Conservation (phyloP, 2,797 vertebrate genomes). For the Artibeus jamaicensis region DNA sequence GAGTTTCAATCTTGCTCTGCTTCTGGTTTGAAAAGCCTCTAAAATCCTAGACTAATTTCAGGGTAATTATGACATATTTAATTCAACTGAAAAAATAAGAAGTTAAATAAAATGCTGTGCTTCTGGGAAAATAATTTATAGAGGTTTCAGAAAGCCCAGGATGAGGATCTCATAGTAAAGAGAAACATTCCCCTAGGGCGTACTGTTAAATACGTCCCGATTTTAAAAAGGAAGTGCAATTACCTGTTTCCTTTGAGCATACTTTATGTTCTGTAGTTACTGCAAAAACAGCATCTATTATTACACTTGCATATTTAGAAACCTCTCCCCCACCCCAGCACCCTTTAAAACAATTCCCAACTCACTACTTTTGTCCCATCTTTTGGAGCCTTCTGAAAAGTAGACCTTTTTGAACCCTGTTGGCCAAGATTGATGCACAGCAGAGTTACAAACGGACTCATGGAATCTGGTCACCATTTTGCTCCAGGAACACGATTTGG, state of each 20-base stretch:
- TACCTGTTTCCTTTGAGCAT: not conserved
- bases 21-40: not conserved
- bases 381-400: not conserved
- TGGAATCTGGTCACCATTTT: not conserved
- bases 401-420: not conserved
- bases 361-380: not conserved
- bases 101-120: not conserved
- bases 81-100: not conserved
- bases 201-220: not conserved
- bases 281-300: not conserved
- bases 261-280: not conserved
- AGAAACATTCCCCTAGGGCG: not conserved
- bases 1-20: not conserved
- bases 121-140: not conserved
- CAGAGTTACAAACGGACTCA: not conserved
- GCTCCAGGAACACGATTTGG: not conserved
- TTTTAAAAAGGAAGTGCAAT: not conserved
- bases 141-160: not conserved
- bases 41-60: not conserved
- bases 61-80: not conserved
- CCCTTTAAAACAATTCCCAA: not conserved
- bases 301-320: not conserved
- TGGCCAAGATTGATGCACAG: not conserved
- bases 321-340: accelerated
- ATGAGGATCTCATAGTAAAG: not conserved